Percentiles rank a stretch among this genome's conserved stretches.
phyloP scores from a whole-genome alignment of 2,888 invertebrate genomes.

The Pristionchus fissidentatus region DNA sequence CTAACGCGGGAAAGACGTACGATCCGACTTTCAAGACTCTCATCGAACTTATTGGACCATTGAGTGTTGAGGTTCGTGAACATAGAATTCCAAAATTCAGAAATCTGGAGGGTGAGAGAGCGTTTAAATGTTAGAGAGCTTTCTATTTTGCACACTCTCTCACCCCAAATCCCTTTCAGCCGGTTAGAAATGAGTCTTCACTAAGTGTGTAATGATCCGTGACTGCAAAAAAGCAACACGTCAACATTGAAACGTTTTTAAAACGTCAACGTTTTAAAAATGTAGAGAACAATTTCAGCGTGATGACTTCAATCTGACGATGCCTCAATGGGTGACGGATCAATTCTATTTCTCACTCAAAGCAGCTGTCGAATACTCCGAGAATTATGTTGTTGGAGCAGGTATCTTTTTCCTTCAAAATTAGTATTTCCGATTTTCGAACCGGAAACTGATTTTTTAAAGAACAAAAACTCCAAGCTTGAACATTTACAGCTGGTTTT shows the following conservation, averaged over 20 bases:
- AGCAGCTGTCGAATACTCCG: constrained; percentile 2
- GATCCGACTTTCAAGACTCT: constrained; percentile 12
- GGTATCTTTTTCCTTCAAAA: no score
- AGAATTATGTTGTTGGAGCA: constrained; percentile 34
- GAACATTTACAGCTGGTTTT: constrained; percentile 49
- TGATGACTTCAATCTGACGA: constrained; percentile 36
- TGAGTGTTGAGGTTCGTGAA: constrained; percentile 43
- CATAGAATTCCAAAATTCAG: no score
- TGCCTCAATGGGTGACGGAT: constrained; percentile 31
- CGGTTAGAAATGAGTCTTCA: no score
- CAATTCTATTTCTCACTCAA: constrained; percentile 35
- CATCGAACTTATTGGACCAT: background rate
- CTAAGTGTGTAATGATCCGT: no score
- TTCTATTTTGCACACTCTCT: no score
- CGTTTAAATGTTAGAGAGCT: no score
- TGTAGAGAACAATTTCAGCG: background rate
- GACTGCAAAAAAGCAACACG: background rate
- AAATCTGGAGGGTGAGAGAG: no score
- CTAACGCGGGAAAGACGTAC: background rate
- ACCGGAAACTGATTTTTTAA: no score
- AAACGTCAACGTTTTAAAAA: background rate
- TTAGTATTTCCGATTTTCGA: no score
- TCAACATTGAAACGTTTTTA: background rate
- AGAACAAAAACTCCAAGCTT: background rate
- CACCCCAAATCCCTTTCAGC: background rate